Percentiles rank a stretch among this genome's conserved stretches.
Evolutionary conservation across 2,888 invertebrate genomes (phyloP).

Genomic region (Phorcus lineatus): DNA sequence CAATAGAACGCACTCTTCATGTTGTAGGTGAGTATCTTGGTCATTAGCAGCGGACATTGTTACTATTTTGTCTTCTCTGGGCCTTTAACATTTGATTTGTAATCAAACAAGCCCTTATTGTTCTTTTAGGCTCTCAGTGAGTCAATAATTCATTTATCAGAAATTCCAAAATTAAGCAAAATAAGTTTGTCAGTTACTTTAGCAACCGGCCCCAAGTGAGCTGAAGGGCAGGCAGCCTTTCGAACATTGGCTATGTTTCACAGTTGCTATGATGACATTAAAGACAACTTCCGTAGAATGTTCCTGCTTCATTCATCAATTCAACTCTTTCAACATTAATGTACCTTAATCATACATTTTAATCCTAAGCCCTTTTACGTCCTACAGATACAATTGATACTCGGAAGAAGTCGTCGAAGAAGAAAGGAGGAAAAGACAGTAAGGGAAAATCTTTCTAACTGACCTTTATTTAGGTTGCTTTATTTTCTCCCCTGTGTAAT

Average conservation of each 20-base stretch:
- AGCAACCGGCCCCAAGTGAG: no score
- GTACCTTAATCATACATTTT: no score
- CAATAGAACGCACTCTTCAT: slow-evolving; percentile 63
- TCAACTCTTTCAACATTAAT: no score
- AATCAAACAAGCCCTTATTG: no score
- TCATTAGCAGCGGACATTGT: not conserved
- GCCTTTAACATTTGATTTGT: no score
- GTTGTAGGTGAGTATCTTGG: slow-evolving; percentile 53
- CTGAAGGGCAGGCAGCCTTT: no score
- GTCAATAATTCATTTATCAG: no score
- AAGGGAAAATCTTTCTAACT: not conserved
- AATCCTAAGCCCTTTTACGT: not conserved
- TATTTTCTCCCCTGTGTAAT: no score
- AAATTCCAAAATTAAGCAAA: no score
- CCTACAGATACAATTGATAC: slow-evolving; percentile 48
- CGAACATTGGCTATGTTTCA: not conserved
- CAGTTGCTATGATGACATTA: not conserved
- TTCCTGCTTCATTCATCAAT: no score
- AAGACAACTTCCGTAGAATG: not conserved
- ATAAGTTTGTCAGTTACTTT: no score
- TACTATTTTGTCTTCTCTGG: not conserved
- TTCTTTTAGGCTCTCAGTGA: no score
- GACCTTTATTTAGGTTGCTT: not conserved
- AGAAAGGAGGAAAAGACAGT: slow-evolving; percentile 11
- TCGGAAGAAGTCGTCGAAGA: slow-evolving; percentile 34